phyloP scores from a whole-genome alignment of 2,888 invertebrate species.

The Limnephilus auricula region DNA sequence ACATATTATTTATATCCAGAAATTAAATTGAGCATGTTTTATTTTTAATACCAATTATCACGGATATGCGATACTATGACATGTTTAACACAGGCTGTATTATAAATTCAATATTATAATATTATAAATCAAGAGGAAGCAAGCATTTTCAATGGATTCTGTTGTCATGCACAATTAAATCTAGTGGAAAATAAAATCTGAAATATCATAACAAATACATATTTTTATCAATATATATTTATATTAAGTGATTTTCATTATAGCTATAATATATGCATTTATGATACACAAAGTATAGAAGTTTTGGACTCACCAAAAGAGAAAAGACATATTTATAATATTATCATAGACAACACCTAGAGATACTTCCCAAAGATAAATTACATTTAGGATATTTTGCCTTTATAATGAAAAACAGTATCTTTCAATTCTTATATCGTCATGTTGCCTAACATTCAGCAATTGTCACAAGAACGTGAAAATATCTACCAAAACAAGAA shows the following conservation, averaged over 20 bases:
- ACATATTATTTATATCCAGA: background rate
- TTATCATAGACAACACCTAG: conserved; percentile 66
- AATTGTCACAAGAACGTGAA: background rate
- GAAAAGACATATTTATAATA: conserved; percentile 58
- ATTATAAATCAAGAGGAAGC: conserved; percentile 22
- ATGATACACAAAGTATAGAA: conserved; percentile 63
- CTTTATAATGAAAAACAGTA: conserved; percentile 41
- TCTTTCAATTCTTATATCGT: conserved; percentile 9
- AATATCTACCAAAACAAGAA: background rate
- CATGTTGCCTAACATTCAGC: background rate
- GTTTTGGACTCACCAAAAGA: conserved; percentile 64
- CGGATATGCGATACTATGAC: background rate
- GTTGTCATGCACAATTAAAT: conserved; percentile 56
- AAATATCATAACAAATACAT: conserved; percentile 64
- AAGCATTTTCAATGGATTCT: conserved; percentile 49
- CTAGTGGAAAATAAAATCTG: conserved; percentile 65
- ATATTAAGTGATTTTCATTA: conserved; percentile 51
- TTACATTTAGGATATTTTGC: conserved; percentile 52
- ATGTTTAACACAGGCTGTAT: background rate
- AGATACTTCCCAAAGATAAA: conserved; percentile 61
- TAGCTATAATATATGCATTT: conserved; percentile 57
- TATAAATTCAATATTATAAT: conserved; percentile 8
- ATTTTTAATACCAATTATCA: background rate
- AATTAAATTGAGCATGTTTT: conserved; percentile 7
- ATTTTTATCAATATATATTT: conserved; percentile 48